These are phyloP conservation scores for Paramisgurnus dabryanus DNA, from an alignment of 2,113 vertebrate genomes.

Conservation along the genomic window DNA sequence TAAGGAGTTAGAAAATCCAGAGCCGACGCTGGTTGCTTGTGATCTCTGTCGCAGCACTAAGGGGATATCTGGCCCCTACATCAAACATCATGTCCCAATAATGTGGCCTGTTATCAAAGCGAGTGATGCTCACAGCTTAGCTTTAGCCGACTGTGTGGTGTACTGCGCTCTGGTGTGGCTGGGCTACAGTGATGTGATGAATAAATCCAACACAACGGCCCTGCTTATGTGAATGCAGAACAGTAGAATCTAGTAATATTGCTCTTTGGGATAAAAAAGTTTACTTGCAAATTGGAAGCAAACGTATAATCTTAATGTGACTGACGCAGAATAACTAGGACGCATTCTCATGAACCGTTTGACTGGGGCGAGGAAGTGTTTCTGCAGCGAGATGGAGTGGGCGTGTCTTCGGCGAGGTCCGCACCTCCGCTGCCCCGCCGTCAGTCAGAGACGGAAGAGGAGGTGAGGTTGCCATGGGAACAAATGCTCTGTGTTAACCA, in stretches of 20 bases:
- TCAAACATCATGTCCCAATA: slow-evolving; percentile 56
- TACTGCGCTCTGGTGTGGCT: slow-evolving; percentile 29
- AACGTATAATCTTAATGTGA: neutral
- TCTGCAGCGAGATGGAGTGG: slow-evolving; percentile 22
- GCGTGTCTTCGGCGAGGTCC: slow-evolving; percentile 33
- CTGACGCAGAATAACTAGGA: neutral
- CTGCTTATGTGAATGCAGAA: neutral
- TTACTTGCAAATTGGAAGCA: neutral
- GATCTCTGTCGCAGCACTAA: slow-evolving; percentile 45
- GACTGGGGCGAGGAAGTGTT: slow-evolving; percentile 8
- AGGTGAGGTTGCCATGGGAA: slow-evolving; percentile 78
- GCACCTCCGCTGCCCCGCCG: slow-evolving; percentile 28
- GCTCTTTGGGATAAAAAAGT: neutral
- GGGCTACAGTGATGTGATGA: slow-evolving; percentile 33
- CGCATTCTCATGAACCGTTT: neutral
- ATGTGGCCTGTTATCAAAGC: slow-evolving; percentile 44
- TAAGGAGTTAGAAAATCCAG: slow-evolving; percentile 37
- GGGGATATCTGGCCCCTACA: slow-evolving; percentile 46
- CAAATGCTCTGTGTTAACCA: slow-evolving; percentile 76
- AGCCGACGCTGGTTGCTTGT: slow-evolving; percentile 34
- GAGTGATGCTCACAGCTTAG: slow-evolving; percentile 43
- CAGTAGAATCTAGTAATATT: neutral
- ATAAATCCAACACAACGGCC: neutral
- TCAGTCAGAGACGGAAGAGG: slow-evolving; percentile 59
- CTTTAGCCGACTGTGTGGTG: slow-evolving; percentile 27